Evolutionary conservation across 1,140 invertebrate genomes (phyloP), one percentile per base, ranked within the genome.

Genomic region (Drosophila sulfurigaster): DNA sequence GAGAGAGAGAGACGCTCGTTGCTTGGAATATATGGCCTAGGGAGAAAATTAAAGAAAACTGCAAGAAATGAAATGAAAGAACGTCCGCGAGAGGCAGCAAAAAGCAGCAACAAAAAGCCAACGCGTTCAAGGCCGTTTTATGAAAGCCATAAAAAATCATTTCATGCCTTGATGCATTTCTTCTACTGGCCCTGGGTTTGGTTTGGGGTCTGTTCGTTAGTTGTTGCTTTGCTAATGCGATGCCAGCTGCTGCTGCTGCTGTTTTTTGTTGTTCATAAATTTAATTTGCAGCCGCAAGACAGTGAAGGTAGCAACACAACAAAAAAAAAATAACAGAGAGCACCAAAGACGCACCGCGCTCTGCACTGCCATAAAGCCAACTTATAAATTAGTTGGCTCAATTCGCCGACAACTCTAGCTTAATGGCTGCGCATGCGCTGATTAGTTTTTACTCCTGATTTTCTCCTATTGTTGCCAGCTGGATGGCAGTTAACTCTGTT

Each of bases 101-200:
- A 25, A 35, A 32, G 30, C 28, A 54, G 3, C 49, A 43, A 25
- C 20, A 25, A 25, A 38, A 32, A 16, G 43, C 30, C 32, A 75
- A 60, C 48, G 66, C 74, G 67, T 89, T 89, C 85, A 89, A 89
- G 85, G 85, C 86, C 85, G 77, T 90, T 85, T 90, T 86, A 86
- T 89, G 81, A 90, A 90, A 90, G 86, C 86, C 85, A 78, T 89
- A 90, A 90, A 89, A 89, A 89, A 79, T 78, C 86, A 89, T 90
- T 89, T 89, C 86, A 89, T 90, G 85, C 86, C 75, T 86, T 85
- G 86, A 90, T 89, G 85, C 86, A 89, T 89, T 89, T 89, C 86
- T 90, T 57, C 35, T 20, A 60, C 68, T 70, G 82, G 70, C 83
- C 72, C 70, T 69, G 65, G 75, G 70, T 52, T 38, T 66, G 13